phyloP scores from a whole-genome alignment of 2,113 vertebrate genomes.

The Cochlearius cochlearius region DNA sequence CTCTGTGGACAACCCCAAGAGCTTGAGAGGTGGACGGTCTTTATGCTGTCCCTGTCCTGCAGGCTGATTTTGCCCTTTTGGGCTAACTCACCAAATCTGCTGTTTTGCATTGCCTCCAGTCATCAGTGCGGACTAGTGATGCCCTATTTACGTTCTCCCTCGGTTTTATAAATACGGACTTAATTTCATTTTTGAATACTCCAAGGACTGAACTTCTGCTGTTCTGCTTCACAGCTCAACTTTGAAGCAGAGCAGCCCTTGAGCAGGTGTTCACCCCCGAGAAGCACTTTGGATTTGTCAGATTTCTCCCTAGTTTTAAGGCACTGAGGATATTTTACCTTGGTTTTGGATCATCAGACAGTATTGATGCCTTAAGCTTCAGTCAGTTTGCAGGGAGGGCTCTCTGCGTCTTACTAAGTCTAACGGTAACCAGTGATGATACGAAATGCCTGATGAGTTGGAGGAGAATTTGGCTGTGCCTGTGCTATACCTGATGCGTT shows the following conservation, averaged over 20 bases:
- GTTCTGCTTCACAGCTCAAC: not conserved
- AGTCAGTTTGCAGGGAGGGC: not conserved
- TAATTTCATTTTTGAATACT: constrained; percentile 7
- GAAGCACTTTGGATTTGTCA: not conserved
- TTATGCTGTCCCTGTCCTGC: not conserved
- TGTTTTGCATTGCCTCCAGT: not conserved
- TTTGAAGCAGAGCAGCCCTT: not conserved
- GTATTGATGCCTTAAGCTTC: not conserved
- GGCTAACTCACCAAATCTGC: not conserved
- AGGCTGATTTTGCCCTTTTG: not conserved
- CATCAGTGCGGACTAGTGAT: not conserved
- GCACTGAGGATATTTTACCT: not conserved
- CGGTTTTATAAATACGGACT: constrained; percentile 4
- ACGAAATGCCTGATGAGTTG: not conserved
- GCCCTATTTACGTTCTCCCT: not conserved
- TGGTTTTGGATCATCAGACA: not conserved
- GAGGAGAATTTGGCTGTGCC: not conserved
- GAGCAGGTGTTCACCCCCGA: not conserved
- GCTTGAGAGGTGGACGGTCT: not conserved
- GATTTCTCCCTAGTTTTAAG: not conserved
- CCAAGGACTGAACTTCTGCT: not conserved
- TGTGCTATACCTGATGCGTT: not conserved
- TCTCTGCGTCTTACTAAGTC: not conserved
- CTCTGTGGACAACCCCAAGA: not conserved
- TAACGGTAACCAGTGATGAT: not conserved